phyloP scores from a whole-genome alignment of 2,797 vertebrate genomes.

The Rachycentron canadum region DNA sequence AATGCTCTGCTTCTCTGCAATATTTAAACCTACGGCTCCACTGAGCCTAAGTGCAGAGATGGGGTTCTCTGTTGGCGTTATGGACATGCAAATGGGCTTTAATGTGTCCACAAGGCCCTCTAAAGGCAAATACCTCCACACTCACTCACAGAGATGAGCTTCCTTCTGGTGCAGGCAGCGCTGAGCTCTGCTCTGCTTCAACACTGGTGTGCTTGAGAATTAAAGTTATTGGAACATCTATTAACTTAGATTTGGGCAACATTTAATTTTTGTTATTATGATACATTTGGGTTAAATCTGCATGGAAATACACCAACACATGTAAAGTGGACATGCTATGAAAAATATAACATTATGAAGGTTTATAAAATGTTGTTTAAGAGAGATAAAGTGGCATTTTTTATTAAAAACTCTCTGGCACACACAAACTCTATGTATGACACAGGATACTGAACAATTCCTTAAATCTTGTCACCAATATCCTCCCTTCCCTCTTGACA shows the following conservation, averaged over 20 bases:
- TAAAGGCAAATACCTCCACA: conserved; percentile 83
- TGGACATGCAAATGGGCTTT: conserved; percentile 86
- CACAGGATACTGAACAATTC: conserved; percentile 14
- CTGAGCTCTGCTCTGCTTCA: conserved; percentile 45
- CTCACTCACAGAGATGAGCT: conserved; percentile 76
- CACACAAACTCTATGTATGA: neutral
- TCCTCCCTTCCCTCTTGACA: neutral
- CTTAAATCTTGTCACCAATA: neutral
- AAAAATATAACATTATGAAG: neutral
- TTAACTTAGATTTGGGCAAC: conserved; percentile 43
- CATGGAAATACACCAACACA: neutral
- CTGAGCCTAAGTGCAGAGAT: conserved; percentile 80
- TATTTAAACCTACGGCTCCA: conserved; percentile 84
- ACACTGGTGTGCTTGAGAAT: conserved; percentile 52
- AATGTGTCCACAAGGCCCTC: conserved; percentile 87
- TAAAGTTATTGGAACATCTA: conserved; percentile 49
- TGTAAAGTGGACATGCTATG: neutral
- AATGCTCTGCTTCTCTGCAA: conserved; percentile 75
- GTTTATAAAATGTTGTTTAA: neutral
- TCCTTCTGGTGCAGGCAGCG: conserved; percentile 61
- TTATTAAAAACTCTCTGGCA: neutral
- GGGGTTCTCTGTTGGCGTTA: conserved; percentile 80
- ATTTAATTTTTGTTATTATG: conserved; percentile 45
- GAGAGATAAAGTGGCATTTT: neutral
- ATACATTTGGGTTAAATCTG: conserved; percentile 10